Percentiles rank a stretch among this genome's conserved stretches.
Conservation (phyloP, 2,797 vertebrate genomes). For the Somateria mollissima region DNA sequence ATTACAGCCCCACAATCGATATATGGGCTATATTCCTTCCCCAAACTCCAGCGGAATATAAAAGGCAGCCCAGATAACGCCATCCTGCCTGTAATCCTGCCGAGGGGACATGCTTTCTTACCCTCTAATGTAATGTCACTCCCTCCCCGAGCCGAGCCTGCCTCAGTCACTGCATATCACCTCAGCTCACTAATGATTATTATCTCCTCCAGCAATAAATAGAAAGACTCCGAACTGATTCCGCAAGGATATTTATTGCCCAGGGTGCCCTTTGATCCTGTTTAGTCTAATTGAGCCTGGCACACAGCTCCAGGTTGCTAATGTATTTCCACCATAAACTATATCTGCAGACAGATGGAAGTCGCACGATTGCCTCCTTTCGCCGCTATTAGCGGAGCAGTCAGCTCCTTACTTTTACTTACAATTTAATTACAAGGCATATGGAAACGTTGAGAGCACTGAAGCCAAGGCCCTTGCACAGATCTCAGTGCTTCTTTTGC, state of each 20-base stretch:
- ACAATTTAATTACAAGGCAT: conserved; percentile 51
- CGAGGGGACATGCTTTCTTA: neutral
- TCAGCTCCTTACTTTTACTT: conserved; percentile 43
- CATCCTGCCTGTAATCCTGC: neutral
- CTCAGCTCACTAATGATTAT: neutral
- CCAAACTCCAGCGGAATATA: neutral
- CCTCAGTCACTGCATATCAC: neutral
- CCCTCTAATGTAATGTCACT: neutral
- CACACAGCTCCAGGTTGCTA: conserved; percentile 20
- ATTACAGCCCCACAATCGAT: neutral
- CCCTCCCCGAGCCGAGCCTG: neutral
- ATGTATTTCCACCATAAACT: conserved; percentile 56
- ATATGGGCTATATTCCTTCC: neutral
- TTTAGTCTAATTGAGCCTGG: conserved; percentile 71
- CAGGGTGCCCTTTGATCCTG: conserved; percentile 67
- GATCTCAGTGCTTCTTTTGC: neutral
- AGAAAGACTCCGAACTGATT: neutral
- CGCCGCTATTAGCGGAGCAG: conserved; percentile 45
- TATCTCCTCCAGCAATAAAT: conserved; percentile 12
- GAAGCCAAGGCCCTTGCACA: neutral
- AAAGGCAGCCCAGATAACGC: neutral
- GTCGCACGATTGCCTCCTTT: conserved; percentile 46
- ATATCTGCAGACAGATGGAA: conserved; percentile 70
- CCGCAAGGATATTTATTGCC: conserved; percentile 56
- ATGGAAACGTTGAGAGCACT: conserved; percentile 7